phyloP scores from a whole-genome alignment of 2,797 vertebrate genomes.

The Poeciliopsis turneri region DNA sequence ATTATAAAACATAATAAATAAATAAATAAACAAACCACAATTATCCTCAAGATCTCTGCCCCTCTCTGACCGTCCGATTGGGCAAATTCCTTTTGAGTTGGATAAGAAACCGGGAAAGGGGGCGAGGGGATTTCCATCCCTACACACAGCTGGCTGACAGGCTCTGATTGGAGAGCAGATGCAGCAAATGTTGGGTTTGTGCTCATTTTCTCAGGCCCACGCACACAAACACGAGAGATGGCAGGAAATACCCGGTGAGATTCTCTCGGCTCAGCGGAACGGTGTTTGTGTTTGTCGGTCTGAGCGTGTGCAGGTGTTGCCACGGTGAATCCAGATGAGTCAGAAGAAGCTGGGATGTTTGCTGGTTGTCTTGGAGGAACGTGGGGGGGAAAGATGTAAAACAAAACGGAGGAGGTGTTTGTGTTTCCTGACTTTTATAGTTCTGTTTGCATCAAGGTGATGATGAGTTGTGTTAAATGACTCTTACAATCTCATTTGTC shows the following conservation, averaged over 20 bases:
- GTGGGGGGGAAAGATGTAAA: conserved; percentile 31
- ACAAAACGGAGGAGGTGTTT: conserved; percentile 30
- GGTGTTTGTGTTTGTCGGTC: conserved; percentile 56
- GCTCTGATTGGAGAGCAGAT: conserved; percentile 47
- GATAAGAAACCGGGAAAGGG: conserved; percentile 43
- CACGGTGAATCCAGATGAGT: conserved; percentile 63
- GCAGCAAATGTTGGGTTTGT: conserved; percentile 49
- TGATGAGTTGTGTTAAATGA: neutral
- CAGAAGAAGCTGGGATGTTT: conserved; percentile 55
- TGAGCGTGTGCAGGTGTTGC: conserved; percentile 68
- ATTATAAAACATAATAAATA: conserved; percentile 1
- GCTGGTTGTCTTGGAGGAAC: conserved; percentile 53
- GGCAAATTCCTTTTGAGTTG: conserved; percentile 63
- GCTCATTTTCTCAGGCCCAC: conserved; percentile 18
- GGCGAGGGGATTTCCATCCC: conserved; percentile 68
- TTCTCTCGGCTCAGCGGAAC: conserved; percentile 32
- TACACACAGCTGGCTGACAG: conserved; percentile 34
- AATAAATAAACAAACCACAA: neutral
- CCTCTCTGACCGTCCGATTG: conserved; percentile 19
- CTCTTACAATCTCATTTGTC: neutral
- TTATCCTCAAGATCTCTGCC: neutral
- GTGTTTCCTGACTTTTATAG: conserved; percentile 48
- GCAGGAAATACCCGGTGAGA: conserved; percentile 49
- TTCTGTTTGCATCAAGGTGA: conserved; percentile 27
- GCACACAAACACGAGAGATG: conserved; percentile 38